Percentiles rank a stretch among this genome's conserved stretches.
These are phyloP conservation scores for Acanthosoma haemorrhoidale DNA, from an alignment of 2,888 invertebrate species.

Conservation along the genomic window DNA sequence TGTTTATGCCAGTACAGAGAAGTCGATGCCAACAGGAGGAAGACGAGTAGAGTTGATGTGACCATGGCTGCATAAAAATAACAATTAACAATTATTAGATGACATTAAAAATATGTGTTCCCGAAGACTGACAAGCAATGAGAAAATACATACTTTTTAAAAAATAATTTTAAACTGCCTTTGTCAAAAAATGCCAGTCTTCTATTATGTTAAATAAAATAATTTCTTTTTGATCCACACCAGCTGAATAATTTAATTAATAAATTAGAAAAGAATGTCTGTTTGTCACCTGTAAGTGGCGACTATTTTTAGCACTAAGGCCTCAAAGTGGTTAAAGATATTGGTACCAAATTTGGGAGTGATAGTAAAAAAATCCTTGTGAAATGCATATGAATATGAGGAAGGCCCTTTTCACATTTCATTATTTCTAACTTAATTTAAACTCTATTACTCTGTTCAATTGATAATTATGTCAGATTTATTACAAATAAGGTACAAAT, in stretches of 20 bases:
- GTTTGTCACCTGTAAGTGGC: too few species aligned
- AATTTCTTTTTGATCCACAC: not conserved
- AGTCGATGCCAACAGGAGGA: conserved; percentile 35
- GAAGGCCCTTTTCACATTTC: too few species aligned
- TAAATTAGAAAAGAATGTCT: too few species aligned
- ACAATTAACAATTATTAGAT: not conserved
- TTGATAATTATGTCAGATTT: too few species aligned
- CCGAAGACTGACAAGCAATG: not conserved
- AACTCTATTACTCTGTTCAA: too few species aligned
- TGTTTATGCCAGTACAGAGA: conserved; percentile 38
- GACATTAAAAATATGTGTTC: not conserved
- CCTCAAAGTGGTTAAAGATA: too few species aligned
- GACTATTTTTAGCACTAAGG: too few species aligned
- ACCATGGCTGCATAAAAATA: conserved; percentile 37
- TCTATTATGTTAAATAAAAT: not conserved
- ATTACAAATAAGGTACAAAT: too few species aligned
- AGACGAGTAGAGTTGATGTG: conserved; percentile 36
- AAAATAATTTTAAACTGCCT: not conserved
- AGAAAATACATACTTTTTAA: not conserved
- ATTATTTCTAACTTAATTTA: too few species aligned
- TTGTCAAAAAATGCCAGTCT: not conserved
- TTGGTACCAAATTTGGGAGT: too few species aligned
- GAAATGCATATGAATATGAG: too few species aligned
- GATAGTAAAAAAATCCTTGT: too few species aligned
- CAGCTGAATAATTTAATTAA: not conserved